Conservation (phyloP, 2,888 invertebrate genomes). For the Netelia inedita region DNA sequence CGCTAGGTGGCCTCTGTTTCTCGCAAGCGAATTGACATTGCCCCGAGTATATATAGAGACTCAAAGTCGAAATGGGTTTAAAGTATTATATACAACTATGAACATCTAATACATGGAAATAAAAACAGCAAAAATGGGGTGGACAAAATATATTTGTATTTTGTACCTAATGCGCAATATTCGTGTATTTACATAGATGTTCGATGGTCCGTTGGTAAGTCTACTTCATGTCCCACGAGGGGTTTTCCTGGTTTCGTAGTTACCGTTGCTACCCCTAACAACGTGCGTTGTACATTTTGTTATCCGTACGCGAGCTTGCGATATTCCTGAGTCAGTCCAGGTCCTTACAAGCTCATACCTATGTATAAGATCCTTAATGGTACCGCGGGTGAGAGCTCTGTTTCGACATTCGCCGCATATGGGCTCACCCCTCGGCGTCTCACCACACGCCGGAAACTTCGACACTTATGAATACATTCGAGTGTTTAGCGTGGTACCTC, state of each 20-base stretch:
- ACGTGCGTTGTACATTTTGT: background rate
- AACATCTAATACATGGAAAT: too few species aligned
- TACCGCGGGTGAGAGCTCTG: conserved; percentile 18
- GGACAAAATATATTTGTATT: too few species aligned
- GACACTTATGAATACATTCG: conserved; percentile 68
- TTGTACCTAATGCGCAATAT: too few species aligned
- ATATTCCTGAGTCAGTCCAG: conserved; percentile 25
- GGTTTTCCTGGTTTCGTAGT: background rate
- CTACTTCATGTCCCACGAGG: background rate
- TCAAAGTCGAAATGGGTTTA: too few species aligned
- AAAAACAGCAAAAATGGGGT: too few species aligned
- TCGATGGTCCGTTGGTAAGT: background rate
- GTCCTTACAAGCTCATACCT: conserved; percentile 43
- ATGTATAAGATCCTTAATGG: conserved; percentile 59
- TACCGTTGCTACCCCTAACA: background rate
- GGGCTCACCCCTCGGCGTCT: conserved; percentile 37
- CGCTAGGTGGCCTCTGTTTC: too few species aligned
- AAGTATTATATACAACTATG: too few species aligned
- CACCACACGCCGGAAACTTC: conserved; percentile 67
- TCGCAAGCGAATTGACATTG: too few species aligned
- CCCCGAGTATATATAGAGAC: too few species aligned
- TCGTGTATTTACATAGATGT: background rate
- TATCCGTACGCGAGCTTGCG: background rate
- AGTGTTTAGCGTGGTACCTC: conserved; percentile 44
- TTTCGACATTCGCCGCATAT: conserved; percentile 40